These are phyloP conservation scores for Tursiops truncatus DNA, from an alignment of 2,113 vertebrate genomes.

Conservation along the genomic window DNA sequence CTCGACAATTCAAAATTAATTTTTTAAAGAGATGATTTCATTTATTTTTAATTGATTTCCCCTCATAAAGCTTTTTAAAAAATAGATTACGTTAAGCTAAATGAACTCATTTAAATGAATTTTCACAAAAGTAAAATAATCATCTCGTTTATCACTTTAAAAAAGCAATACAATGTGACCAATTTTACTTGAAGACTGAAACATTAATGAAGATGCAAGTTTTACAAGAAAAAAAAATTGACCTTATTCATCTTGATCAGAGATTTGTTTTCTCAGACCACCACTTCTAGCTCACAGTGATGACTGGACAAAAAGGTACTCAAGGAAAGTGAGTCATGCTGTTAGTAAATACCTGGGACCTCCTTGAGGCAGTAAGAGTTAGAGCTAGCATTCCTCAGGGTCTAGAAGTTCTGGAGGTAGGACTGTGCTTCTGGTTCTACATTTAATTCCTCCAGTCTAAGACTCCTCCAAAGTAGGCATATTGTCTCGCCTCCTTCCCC, in stretches of 20 bases:
- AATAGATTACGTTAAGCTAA: constrained; percentile 52
- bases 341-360: neutral
- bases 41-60: constrained; percentile 63
- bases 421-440: neutral
- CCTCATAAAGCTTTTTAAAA: constrained; percentile 55
- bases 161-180: constrained; percentile 9
- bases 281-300: constrained; percentile 15
- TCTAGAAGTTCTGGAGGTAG: neutral
- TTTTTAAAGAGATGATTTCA: constrained; percentile 62
- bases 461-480: neutral
- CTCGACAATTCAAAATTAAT: constrained; percentile 62
- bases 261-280: constrained; percentile 51
- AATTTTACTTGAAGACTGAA: constrained; percentile 51
- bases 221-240: constrained; percentile 50
- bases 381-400: neutral
- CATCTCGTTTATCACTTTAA: constrained; percentile 48
- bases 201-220: neutral
- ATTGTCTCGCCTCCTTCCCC: neutral
- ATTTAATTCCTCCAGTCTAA: neutral
- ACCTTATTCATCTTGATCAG: neutral
- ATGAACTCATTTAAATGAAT: constrained; percentile 52
- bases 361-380: constrained; percentile 10
- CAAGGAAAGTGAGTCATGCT: constrained; percentile 5
- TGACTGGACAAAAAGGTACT: constrained; percentile 46
- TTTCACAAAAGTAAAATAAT: constrained; percentile 64